Evolutionary conservation across 1,140 invertebrate species (phyloP).

Genomic region (Zophobas morio): DNA sequence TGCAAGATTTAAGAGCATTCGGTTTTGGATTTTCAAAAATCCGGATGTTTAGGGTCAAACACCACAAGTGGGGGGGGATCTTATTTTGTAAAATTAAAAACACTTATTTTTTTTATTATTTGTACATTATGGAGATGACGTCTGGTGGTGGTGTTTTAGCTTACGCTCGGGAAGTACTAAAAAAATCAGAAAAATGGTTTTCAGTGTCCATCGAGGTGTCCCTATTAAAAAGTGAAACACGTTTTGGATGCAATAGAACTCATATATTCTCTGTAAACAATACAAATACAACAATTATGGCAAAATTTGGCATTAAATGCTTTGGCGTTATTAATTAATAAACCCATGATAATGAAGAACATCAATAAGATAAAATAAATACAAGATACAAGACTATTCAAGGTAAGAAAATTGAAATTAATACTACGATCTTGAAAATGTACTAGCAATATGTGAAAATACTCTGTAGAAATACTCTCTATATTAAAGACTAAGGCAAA

Average conservation of each 20-base stretch:
- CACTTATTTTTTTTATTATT: too few species aligned
- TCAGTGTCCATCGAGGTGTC: too few species aligned
- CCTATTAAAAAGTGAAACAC: not conserved
- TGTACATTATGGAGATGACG: too few species aligned
- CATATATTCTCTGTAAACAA: slow-evolving; percentile 62
- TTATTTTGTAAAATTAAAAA: too few species aligned
- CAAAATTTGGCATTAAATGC: slow-evolving; percentile 69
- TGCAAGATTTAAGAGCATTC: too few species aligned
- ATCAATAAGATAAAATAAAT: slow-evolving; percentile 50
- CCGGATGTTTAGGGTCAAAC: too few species aligned
- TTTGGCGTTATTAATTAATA: slow-evolving; percentile 65
- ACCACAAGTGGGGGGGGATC: too few species aligned
- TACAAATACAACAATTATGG: slow-evolving; percentile 67
- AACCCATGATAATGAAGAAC: slow-evolving; percentile 55
- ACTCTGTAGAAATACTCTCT: slow-evolving; percentile 67
- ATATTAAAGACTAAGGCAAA: slow-evolving; percentile 62
- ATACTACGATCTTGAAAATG: slow-evolving; percentile 58
- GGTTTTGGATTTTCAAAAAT: too few species aligned
- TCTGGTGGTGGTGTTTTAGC: too few species aligned
- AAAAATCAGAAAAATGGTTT: too few species aligned
- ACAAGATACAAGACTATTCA: slow-evolving; percentile 37
- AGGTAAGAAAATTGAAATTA: slow-evolving; percentile 50
- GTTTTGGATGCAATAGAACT: slow-evolving; percentile 12
- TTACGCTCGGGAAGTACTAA: too few species aligned
- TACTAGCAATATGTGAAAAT: slow-evolving; percentile 63